A percentile compares a stretch with the other conserved stretches of the same genome.
These are phyloP conservation scores for Kryptopterus vitreolus DNA, from an alignment of 2,797 vertebrate genomes.

Conservation along the genomic window DNA sequence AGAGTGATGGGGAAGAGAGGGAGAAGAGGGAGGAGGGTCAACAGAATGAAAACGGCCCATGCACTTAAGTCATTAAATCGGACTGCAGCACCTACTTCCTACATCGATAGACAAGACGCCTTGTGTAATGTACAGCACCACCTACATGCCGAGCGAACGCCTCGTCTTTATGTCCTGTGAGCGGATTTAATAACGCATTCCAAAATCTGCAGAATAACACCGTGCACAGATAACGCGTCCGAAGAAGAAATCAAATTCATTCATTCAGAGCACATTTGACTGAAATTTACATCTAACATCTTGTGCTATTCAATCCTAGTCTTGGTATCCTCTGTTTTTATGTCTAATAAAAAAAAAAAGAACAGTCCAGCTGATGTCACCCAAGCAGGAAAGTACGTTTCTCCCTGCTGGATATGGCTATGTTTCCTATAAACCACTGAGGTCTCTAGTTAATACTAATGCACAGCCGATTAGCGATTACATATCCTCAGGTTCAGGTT, in stretches of 20 bases:
- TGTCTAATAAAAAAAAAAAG: neutral
- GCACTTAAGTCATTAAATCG: slow-evolving; percentile 56
- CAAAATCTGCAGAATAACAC: neutral
- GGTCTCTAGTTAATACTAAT: no score
- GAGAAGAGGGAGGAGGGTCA: slow-evolving; percentile 4
- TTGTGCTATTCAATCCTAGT: neutral
- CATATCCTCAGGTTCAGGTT: no score
- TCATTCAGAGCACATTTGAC: neutral
- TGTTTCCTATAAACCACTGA: no score
- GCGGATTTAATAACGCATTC: neutral
- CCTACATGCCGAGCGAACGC: slow-evolving; percentile 10
- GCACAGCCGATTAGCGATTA: no score
- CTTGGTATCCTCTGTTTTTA: no score
- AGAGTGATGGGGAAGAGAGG: neutral
- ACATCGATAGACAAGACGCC: slow-evolving; percentile 32
- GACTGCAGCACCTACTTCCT: slow-evolving; percentile 61
- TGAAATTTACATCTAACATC: neutral
- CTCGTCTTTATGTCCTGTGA: neutral
- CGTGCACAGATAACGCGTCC: no score
- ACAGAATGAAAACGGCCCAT: slow-evolving; percentile 26
- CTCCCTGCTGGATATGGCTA: neutral
- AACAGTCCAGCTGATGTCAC: neutral
- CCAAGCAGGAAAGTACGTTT: neutral
- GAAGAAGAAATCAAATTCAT: neutral
- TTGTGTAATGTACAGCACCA: slow-evolving; percentile 18